phyloP scores from a whole-genome alignment of 1,140 invertebrate genomes.

The Hylaeus anthracinus region DNA sequence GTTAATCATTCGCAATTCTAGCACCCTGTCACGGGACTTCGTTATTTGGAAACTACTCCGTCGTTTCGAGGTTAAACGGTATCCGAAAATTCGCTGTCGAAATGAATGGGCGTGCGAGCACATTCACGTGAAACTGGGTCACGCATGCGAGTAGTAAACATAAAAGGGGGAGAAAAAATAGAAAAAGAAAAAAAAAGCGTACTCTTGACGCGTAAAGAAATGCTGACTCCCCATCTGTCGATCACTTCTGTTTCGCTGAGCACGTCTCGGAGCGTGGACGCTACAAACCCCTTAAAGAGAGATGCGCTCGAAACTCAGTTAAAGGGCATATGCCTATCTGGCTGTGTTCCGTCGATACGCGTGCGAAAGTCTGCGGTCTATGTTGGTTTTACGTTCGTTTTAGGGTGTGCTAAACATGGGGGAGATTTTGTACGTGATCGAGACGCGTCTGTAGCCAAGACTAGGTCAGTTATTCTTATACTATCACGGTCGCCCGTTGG shows the following conservation, averaged over 20 bases:
- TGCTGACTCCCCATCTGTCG: constrained; percentile 12
- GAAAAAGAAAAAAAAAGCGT: neutral
- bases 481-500: no score
- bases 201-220: constrained; percentile 4
- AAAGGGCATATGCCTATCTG: neutral
- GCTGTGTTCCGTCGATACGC: no score
- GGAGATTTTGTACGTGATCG: no score
- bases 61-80: no score
- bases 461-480: no score
- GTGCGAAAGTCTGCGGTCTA: neutral
- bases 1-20: no score
- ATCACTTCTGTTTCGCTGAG: constrained; percentile 5
- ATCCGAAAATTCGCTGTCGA: neutral
- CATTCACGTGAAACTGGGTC: neutral
- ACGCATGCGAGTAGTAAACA: neutral
- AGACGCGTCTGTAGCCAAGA: no score
- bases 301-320: neutral
- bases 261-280: neutral
- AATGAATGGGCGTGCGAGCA: neutral
- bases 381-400: no score
- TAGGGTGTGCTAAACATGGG: no score
- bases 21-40: no score
- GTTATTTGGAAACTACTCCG: no score
- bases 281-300: constrained; percentile 3
- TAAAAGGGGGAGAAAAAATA: no score